Percentiles rank a stretch among this genome's conserved stretches.
These are phyloP conservation scores for Corvus cornix DNA, from an alignment of 2,113 vertebrate species.

Conservation along the genomic window DNA sequence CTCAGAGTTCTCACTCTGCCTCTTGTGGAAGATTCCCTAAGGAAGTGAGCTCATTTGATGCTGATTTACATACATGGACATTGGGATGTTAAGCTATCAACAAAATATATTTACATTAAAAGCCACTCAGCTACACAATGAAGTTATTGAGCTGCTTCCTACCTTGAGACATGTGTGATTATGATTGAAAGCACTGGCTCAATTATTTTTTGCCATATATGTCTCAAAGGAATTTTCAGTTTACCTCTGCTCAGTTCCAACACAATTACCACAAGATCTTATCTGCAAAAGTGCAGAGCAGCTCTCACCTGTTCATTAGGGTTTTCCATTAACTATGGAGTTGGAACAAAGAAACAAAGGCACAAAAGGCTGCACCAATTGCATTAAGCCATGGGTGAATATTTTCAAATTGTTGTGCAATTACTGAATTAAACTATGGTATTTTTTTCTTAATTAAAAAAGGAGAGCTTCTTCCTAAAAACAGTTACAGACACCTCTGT, in stretches of 20 bases:
- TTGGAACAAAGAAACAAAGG: background rate
- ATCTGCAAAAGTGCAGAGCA: conserved; percentile 26
- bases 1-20: background rate
- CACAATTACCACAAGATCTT: conserved; percentile 49
- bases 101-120: background rate
- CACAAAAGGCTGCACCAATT: background rate
- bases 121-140: background rate
- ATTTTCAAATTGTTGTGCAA: conserved; percentile 18
- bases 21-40: background rate
- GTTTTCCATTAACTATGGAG: conserved; percentile 1
- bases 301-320: conserved; percentile 28
- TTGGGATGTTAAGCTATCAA: background rate
- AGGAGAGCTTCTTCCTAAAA: background rate
- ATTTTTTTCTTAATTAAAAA: conserved; percentile 10
- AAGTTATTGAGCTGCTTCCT: background rate
- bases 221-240: conserved; percentile 26
- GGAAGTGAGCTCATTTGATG: background rate
- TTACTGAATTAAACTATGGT: background rate
- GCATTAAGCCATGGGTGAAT: background rate
- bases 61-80: background rate
- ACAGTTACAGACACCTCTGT: background rate
- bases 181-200: background rate
- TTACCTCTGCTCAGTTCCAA: conserved; percentile 21
- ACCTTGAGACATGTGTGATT: background rate
- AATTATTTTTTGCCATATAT: background rate